Conservation (phyloP, 2,797 vertebrate species). For the Gallinago nigripennis region DNA sequence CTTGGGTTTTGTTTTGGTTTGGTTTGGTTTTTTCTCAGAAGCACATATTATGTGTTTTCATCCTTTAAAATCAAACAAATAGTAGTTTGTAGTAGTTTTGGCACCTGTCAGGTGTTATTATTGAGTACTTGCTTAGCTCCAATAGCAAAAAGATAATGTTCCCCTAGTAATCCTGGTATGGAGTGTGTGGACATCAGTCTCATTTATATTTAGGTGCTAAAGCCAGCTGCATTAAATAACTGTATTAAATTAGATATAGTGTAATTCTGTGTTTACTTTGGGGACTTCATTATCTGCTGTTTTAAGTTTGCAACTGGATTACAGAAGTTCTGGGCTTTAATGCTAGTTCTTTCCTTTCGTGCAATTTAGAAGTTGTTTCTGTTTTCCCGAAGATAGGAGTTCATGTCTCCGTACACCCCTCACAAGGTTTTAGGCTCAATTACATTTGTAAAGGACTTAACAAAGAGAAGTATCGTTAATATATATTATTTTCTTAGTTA, state of each 20-base stretch:
- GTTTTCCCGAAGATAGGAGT: not conserved
- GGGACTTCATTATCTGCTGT: not conserved
- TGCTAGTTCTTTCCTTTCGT: not conserved
- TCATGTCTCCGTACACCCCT: not conserved
- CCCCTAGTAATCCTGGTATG: not conserved
- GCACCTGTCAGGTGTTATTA: not conserved
- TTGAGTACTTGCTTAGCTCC: not conserved
- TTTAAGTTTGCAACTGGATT: constrained; percentile 14
- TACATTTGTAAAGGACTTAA: not conserved
- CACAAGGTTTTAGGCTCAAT: not conserved
- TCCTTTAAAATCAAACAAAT: not conserved
- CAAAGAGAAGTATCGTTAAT: not conserved
- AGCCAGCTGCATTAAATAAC: not conserved
- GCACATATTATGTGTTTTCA: not conserved
- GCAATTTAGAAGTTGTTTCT: not conserved
- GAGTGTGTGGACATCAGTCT: not conserved
- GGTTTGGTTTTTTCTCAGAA: not conserved
- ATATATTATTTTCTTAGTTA: not conserved
- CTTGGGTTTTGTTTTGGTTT: not conserved
- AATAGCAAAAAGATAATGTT: not conserved
- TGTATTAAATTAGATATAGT: not conserved
- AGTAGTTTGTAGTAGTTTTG: not conserved
- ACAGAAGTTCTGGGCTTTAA: not conserved
- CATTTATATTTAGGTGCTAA: not conserved
- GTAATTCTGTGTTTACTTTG: not conserved